Evolutionary conservation across 2,797 vertebrate genomes (phyloP), one percentile per base, ranked within the genome.

Genomic region (Acrossocheilus fasciatus): DNA sequence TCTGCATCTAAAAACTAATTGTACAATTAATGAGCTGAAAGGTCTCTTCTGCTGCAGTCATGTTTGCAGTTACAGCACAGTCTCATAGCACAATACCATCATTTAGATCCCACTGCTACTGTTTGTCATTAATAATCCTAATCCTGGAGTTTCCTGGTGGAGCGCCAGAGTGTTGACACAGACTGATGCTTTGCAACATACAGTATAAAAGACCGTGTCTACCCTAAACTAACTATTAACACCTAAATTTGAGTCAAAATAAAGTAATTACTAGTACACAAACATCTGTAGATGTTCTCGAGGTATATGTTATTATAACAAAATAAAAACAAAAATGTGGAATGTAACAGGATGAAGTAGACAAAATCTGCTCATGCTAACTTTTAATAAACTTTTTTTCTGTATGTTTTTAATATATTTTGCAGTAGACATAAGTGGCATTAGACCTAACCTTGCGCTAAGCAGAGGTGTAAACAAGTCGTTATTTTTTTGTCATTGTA

Each of bases 11-110:
- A 41, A 78, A 26, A 18, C 36, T 11, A 36, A 69, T 68, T 52
- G 54, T 81, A n/a, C 64, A n/a, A 39, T 81, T 14, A 69, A 68
- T 34, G 81, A 74, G 72, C 30, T 66, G 6, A 74, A 23, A 50
- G 50, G 52, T 17, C 20, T 64, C 30, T 75, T 30, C 68, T 43
- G 81, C 9, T 3, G 4, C 2, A 3, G 14, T 30, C 50, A 50
- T 47, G 15, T 52, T 30, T 72, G n/a, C 59, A 47, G 72, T 72
- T 43, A 50, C 9, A 50, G 59, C 41, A 47, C 57, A 81, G 26
- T 30, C 62, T 45, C 26, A 52, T 81, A 68, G 59, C 64, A 69
- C 34, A 70, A 54, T 39, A 23, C 8, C 18, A 18, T 72, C 4
- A 26, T 62, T 79, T 79, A 26, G 76, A 43, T 57, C 64, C 15